These are phyloP conservation scores for Hoplodrina blanda DNA, from an alignment of 2,888 invertebrate species.

Conservation along the genomic window DNA sequence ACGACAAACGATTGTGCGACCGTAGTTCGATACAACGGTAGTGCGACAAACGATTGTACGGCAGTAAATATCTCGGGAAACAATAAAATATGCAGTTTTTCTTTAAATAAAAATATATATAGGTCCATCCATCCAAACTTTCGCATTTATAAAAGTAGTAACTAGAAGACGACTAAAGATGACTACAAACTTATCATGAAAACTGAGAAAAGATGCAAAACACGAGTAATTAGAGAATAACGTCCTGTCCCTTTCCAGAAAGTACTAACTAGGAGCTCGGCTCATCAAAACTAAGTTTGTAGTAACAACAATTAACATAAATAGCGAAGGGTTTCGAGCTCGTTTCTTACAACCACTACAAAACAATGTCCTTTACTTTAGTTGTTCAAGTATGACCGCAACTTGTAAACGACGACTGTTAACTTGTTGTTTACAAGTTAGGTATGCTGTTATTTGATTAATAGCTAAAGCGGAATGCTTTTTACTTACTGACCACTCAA, in stretches of 20 bases:
- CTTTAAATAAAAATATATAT: no score
- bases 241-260: neutral
- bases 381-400: slow-evolving; percentile 27
- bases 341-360: slow-evolving; percentile 45
- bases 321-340: slow-evolving; percentile 36
- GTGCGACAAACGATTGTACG: no score
- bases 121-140: no score
- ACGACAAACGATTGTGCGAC: no score
- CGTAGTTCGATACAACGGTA: no score
- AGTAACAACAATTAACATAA: slow-evolving; percentile 46
- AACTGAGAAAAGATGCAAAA: slow-evolving; percentile 5
- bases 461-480: neutral
- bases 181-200: neutral
- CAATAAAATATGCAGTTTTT: no score
- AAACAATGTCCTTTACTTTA: slow-evolving; percentile 49
- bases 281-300: slow-evolving; percentile 42
- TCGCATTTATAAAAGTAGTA: no score
- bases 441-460: slow-evolving; percentile 21
- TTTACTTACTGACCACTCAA: neutral
- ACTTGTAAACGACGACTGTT: slow-evolving; percentile 34
- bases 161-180: no score
- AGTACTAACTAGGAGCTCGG: neutral
- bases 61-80: no score
- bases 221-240: slow-evolving; percentile 16
- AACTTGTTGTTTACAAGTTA: slow-evolving; percentile 31